These are phyloP conservation scores for Neomonachus schauinslandi DNA, from an alignment of 2,113 vertebrate species.

Conservation along the genomic window DNA sequence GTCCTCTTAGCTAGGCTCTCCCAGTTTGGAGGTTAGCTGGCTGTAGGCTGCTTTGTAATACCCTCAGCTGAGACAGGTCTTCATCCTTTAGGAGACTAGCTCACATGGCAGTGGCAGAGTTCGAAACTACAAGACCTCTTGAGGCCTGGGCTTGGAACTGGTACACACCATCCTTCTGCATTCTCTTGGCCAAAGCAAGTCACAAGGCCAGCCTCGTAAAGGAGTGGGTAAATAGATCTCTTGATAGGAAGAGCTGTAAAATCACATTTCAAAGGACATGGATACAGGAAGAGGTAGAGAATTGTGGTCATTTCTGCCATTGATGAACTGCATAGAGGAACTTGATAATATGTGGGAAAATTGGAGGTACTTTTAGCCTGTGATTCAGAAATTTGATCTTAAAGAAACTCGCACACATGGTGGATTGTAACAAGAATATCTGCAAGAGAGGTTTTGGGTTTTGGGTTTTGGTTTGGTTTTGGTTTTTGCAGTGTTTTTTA, in stretches of 20 bases:
- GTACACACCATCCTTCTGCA: background rate
- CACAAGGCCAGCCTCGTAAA: background rate
- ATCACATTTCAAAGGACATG: background rate
- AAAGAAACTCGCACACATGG: background rate
- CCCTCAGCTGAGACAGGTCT: background rate
- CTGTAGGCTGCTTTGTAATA: background rate
- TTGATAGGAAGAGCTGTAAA: background rate
- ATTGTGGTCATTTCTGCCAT: background rate
- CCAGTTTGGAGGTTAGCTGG: background rate
- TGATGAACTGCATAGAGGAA: background rate
- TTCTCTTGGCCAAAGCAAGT: background rate
- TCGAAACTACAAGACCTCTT: background rate
- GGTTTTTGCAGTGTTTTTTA: background rate
- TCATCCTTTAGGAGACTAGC: background rate
- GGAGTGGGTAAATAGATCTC: background rate
- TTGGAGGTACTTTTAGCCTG: background rate
- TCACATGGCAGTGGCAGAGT: background rate
- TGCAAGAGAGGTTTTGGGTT: background rate
- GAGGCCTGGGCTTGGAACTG: background rate
- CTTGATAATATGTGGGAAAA: background rate
- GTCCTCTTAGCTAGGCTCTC: background rate
- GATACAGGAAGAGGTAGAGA: background rate
- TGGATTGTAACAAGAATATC: background rate
- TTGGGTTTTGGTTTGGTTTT: background rate
- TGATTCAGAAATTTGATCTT: background rate